Base-by-base conservation (phyloP, 2,797 vertebrate genomes). In the Pelobates cultripes region DNA sequence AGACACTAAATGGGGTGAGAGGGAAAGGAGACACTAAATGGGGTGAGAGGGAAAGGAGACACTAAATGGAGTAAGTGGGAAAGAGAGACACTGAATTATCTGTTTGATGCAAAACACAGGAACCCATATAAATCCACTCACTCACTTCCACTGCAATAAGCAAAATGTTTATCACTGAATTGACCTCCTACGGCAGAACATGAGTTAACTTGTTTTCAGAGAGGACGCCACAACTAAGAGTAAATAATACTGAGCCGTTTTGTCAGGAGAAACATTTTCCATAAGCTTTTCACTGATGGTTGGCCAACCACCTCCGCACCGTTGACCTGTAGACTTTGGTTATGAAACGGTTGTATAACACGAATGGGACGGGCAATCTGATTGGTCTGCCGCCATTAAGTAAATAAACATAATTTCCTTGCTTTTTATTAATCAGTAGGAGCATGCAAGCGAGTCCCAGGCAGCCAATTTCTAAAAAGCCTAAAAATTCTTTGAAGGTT, bases 381-480 rank as follows among this genome's bases (percentile, higher is more conserved):
- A 60, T 77, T 64, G 47, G 3, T 43, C 70, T 84, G 51, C 81
- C 85, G 82, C 43, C 12, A 0, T 41, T 13, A 7, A 70, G 44
- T 77, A 83, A 85, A 74, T 60, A 86, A 80, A 71, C 3, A 79
- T 64, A 2, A 12, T 81, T 68, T 68, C 66, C 28, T 68, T 42
- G 40, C 66, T 13, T 13, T 68, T 68, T 42, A 43, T 68, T 68
- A 42, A 42, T 68, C 4, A 64, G 63, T 17, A 28, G 3, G 63
- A 64, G 9, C 41, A 68, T 13, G 66, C 42, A 68, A 4, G 66
- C 13, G 42, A 68, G 12, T 3, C 41, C 41, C 7, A 43, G 40
- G 41, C 40, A 43, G 66, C 66, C 66, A 68, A 43, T 66, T 66
- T 13, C n/a, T 28, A 28, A 28, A 66, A 66, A 66, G 63, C n/a